Conservation (phyloP, 2,888 invertebrate species). For the Entomobrya multifasciata region DNA sequence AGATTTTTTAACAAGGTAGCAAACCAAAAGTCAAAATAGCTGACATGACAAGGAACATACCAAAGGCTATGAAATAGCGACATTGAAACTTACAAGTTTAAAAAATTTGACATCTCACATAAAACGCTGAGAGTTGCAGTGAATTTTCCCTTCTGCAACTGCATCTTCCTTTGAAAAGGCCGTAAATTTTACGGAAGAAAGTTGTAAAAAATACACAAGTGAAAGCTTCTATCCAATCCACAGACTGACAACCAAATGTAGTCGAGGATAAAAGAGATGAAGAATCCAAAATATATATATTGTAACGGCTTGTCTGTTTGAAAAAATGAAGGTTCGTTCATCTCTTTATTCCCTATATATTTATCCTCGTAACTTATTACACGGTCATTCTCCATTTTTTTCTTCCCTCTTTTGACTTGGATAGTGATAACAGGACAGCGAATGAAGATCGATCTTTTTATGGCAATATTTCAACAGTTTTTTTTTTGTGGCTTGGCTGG, state of each 20-base stretch:
- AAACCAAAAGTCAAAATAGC: conserved; percentile 16
- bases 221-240: neutral
- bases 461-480: conserved; percentile 62
- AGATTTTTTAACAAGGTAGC: conserved; percentile 28
- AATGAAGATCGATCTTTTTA: conserved; percentile 67
- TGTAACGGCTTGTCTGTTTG: neutral
- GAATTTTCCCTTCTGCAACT: neutral
- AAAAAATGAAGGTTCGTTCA: neutral
- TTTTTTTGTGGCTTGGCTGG: neutral
- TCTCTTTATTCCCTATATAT: neutral
- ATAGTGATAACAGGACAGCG: neutral
- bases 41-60: neutral
- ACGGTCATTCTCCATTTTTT: neutral
- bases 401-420: neutral
- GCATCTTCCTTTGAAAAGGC: neutral
- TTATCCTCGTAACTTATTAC: too few relatives aligned
- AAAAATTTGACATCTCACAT: neutral
- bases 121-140: neutral
- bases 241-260: neutral
- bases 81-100: too few relatives aligned
- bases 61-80: conserved; percentile 1
- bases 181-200: neutral
- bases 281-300: conserved; percentile 17
- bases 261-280: neutral
- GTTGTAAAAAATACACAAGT: too few relatives aligned